Evolutionary conservation across 2,888 invertebrate genomes (phyloP).

Genomic region (Malacosoma neustria): DNA sequence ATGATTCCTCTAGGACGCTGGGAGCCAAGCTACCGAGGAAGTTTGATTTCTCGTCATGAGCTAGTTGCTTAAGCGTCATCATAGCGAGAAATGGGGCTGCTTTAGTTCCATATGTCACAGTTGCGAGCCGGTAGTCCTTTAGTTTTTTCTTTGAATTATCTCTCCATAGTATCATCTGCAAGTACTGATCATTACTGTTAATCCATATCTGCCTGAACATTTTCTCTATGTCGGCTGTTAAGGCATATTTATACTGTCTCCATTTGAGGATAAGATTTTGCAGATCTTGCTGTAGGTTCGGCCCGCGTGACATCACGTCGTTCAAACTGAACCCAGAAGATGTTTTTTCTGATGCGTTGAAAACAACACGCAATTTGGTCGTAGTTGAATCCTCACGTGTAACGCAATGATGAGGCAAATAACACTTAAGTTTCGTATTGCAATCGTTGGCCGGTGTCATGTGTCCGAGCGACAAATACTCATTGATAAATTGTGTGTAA

Average conservation of each 20-base stretch:
- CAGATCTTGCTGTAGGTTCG: slow-evolving; percentile 13
- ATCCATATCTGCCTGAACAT: slow-evolving; percentile 13
- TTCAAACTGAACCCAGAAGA: slow-evolving; percentile 14
- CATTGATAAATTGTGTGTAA: too few relatives aligned
- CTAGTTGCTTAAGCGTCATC: slow-evolving; percentile 13
- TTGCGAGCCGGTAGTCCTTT: slow-evolving; percentile 6
- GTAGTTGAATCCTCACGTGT: too few relatives aligned
- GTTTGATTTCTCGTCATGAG: slow-evolving; percentile 5
- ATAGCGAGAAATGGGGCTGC: slow-evolving; percentile 15
- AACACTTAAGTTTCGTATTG: slow-evolving; percentile 7
- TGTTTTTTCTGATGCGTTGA: too few relatives aligned
- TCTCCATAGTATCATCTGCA: slow-evolving; percentile 18
- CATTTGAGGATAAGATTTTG: slow-evolving; percentile 9
- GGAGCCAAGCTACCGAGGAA: too few relatives aligned
- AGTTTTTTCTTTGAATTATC: slow-evolving; percentile 2
- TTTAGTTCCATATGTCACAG: slow-evolving; percentile 11
- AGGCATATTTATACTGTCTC: slow-evolving; percentile 13
- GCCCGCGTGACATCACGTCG: slow-evolving; percentile 14
- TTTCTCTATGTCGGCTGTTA: slow-evolving; percentile 16
- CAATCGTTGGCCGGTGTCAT: slow-evolving; percentile 3
- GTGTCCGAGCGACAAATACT: too few relatives aligned
- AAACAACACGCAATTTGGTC: too few relatives aligned
- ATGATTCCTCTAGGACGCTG: slow-evolving; percentile 2
- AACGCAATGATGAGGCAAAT: too few relatives aligned
- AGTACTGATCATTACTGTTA: slow-evolving; percentile 8